Conservation (phyloP, 2,797 vertebrate species). For the Lindbergichthys nudifrons region DNA sequence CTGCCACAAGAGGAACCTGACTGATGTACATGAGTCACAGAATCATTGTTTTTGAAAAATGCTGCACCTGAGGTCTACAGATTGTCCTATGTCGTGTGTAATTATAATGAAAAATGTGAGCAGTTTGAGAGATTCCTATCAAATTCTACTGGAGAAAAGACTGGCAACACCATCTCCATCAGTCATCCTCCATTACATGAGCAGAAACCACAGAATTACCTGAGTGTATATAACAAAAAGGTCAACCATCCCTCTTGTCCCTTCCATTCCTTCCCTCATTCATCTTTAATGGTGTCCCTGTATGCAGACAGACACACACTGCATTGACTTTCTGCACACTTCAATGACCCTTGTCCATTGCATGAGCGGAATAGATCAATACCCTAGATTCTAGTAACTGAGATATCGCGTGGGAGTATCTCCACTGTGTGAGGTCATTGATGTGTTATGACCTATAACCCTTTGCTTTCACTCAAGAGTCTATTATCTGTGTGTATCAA, state of each 20-base stretch:
- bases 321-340: conserved; percentile 32
- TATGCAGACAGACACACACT: conserved; percentile 30
- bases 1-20: background rate
- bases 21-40: background rate
- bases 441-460: conserved; percentile 4
- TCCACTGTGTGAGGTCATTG: background rate
- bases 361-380: conserved; percentile 32
- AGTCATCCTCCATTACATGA: conserved; percentile 20
- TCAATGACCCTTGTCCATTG: conserved; percentile 15
- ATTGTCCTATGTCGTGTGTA: background rate
- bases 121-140: background rate
- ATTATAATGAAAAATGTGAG: conserved; percentile 7
- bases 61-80: background rate
- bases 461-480: background rate
- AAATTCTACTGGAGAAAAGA: background rate
- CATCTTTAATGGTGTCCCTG: conserved; percentile 34
- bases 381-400: conserved; percentile 12
- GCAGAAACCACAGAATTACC: conserved; percentile 4
- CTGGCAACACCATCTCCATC: background rate
- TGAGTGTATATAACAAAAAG: conserved; percentile 44
- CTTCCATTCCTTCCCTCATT: conserved; percentile 9
- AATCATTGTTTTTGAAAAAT: background rate
- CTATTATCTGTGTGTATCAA: background rate
- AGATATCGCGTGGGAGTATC: background rate
- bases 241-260: conserved; percentile 12